A percentile compares a stretch with the other conserved stretches of the same genome.
These are phyloP conservation scores for Oligia fasciuncula DNA, from an alignment of 2,888 invertebrate genomes.

Conservation along the genomic window DNA sequence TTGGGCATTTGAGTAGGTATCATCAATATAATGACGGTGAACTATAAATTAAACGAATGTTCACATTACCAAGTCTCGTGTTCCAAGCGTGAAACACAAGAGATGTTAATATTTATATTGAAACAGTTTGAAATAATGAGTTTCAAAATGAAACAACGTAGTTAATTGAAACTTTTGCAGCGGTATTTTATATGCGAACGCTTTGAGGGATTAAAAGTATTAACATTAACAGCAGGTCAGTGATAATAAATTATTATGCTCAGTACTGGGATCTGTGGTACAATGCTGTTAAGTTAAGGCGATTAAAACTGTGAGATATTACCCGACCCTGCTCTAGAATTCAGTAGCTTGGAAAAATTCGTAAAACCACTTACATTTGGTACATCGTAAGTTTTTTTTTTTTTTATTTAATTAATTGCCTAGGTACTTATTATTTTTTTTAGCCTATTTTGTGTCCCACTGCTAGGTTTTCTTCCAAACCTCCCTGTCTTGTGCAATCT, in stretches of 20 bases:
- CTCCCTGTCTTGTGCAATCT: too few species aligned
- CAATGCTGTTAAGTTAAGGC: conserved; percentile 36
- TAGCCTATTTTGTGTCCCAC: too few species aligned
- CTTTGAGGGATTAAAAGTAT: conserved; percentile 50
- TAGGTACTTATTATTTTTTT: background rate
- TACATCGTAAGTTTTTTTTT: background rate
- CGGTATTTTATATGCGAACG: conserved; percentile 27
- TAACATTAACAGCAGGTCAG: conserved; percentile 36
- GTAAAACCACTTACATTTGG: conserved; percentile 18
- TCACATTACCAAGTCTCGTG: background rate
- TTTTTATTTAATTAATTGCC: background rate
- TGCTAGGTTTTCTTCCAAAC: too few species aligned
- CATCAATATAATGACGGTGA: background rate
- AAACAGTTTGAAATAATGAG: conserved; percentile 14
- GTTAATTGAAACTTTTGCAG: conserved; percentile 34
- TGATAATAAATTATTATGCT: conserved; percentile 43
- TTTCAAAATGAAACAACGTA: conserved; percentile 34
- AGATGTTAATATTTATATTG: conserved; percentile 3
- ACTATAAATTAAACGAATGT: background rate
- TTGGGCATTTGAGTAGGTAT: background rate
- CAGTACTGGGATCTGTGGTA: conserved; percentile 27
- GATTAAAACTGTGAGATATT: conserved; percentile 50
- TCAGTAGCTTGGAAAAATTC: conserved; percentile 21
- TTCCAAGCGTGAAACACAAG: background rate
- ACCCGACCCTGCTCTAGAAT: conserved; percentile 30